These are phyloP conservation scores for Helicoverpa assulta DNA, from an alignment of 2,888 invertebrate genomes.

Conservation along the genomic window DNA sequence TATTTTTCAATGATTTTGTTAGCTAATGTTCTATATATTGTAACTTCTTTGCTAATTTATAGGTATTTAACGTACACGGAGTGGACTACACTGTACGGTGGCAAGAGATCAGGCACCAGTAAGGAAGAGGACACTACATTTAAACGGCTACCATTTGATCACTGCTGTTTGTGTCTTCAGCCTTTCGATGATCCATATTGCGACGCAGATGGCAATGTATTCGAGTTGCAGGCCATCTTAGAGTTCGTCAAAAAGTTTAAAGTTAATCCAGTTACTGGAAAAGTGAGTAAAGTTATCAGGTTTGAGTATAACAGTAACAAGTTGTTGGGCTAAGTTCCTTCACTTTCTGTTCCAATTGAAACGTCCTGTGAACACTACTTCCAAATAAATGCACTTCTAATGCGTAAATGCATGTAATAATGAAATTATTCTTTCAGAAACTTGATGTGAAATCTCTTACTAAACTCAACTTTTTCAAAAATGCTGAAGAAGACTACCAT, in stretches of 20 bases:
- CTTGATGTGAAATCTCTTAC: slow-evolving; percentile 95
- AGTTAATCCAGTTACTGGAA: slow-evolving; percentile 98
- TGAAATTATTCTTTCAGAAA: slow-evolving; percentile 86
- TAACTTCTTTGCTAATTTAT: slow-evolving; percentile 38
- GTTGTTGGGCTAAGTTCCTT: background rate
- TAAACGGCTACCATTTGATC: slow-evolving; percentile 97
- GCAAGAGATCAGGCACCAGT: slow-evolving; percentile 93
- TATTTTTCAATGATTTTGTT: background rate
- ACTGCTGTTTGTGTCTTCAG: slow-evolving; percentile 97
- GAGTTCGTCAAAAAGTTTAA: slow-evolving; percentile 97
- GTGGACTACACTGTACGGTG: slow-evolving; percentile 97
- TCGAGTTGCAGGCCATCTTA: slow-evolving; percentile 96
- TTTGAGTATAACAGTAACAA: background rate
- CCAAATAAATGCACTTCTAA: too few species aligned
- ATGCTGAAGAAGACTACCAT: slow-evolving; percentile 95
- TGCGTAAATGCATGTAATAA: background rate
- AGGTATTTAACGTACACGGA: slow-evolving; percentile 97
- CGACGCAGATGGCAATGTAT: slow-evolving; percentile 97
- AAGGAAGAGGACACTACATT: slow-evolving; percentile 95
- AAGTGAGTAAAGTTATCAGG: slow-evolving; percentile 83
- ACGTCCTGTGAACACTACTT: too few species aligned
- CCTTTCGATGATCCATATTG: slow-evolving; percentile 98
- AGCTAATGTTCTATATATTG: background rate
- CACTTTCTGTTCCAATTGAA: background rate
- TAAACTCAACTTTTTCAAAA: slow-evolving; percentile 97